A percentile compares a stretch with the other conserved stretches of the same genome.
Conservation (phyloP, 1,140 invertebrate species). For the Achroia grisella region DNA sequence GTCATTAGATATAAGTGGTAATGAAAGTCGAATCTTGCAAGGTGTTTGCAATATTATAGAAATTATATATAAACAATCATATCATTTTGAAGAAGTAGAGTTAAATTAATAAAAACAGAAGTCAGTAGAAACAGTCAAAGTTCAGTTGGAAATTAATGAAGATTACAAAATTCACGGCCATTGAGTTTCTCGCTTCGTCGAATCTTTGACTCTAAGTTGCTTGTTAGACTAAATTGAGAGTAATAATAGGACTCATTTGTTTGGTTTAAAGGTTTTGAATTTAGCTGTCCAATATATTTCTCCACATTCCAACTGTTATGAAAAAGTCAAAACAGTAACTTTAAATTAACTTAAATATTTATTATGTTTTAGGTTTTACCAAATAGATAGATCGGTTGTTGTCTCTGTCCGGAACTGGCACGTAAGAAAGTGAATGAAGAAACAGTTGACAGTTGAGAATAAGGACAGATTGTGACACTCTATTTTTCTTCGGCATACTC, state of each 20-base stretch:
- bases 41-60: too few relatives aligned
- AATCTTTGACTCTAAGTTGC: constrained; percentile 64
- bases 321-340: too few relatives aligned
- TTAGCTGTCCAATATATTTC: constrained; percentile 29
- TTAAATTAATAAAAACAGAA: constrained; percentile 35
- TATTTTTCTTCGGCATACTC: too few relatives aligned
- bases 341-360: too few relatives aligned
- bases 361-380: too few relatives aligned
- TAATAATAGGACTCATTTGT: constrained; percentile 69
- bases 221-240: constrained; percentile 70
- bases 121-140: constrained; percentile 43
- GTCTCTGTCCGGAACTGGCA: too few relatives aligned
- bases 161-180: constrained; percentile 70
- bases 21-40: too few relatives aligned
- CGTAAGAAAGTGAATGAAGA: too few relatives aligned
- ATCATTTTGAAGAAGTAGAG: neutral
- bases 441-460: too few relatives aligned
- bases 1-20: too few relatives aligned
- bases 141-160: constrained; percentile 64
- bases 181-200: constrained; percentile 57
- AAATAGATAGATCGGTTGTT: too few relatives aligned
- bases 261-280: constrained; percentile 56
- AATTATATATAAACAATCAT: constrained; percentile 11
- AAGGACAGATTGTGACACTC: too few relatives aligned
- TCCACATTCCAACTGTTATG: constrained; percentile 23